phyloP scores from a whole-genome alignment of 2,888 invertebrate genomes.

The Calameuta idolon region DNA sequence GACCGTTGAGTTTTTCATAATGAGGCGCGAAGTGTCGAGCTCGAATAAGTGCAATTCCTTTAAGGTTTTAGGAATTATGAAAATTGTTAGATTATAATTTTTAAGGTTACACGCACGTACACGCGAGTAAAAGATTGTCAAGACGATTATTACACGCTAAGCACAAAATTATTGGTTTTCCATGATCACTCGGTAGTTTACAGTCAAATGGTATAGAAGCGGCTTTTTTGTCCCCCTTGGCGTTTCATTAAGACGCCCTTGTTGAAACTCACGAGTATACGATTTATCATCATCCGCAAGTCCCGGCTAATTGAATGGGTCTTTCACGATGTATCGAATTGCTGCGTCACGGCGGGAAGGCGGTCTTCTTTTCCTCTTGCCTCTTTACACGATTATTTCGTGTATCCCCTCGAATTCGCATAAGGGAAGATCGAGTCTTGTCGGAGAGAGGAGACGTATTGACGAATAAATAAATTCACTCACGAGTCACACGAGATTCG shows the following conservation, averaged over 20 bases:
- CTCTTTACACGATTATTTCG: not conserved
- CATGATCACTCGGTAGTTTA: not conserved
- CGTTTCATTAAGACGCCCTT: constrained; percentile 35
- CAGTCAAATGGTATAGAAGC: not conserved
- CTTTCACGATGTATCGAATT: constrained; percentile 34
- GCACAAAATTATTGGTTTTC: not conserved
- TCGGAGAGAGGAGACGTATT: not conserved
- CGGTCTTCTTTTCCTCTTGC: not conserved
- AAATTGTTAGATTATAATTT: not conserved
- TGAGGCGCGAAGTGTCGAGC: not conserved
- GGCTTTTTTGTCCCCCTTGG: constrained; percentile 6
- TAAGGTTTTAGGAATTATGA: no score
- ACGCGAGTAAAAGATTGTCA: not conserved
- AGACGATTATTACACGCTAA: not conserved
- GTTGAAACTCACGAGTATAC: constrained; percentile 23
- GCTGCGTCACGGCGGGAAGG: constrained; percentile 22
- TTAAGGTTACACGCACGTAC: not conserved
- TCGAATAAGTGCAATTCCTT: not conserved
- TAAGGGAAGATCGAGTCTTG: not conserved
- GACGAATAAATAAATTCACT: not conserved
- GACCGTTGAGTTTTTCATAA: no score
- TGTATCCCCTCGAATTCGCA: not conserved
- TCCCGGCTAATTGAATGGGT: constrained; percentile 36
- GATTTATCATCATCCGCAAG: constrained; percentile 28
- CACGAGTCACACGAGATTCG: not conserved